Base-by-base conservation (phyloP, 2,113 vertebrate species). In the Perognathus longimembris region DNA sequence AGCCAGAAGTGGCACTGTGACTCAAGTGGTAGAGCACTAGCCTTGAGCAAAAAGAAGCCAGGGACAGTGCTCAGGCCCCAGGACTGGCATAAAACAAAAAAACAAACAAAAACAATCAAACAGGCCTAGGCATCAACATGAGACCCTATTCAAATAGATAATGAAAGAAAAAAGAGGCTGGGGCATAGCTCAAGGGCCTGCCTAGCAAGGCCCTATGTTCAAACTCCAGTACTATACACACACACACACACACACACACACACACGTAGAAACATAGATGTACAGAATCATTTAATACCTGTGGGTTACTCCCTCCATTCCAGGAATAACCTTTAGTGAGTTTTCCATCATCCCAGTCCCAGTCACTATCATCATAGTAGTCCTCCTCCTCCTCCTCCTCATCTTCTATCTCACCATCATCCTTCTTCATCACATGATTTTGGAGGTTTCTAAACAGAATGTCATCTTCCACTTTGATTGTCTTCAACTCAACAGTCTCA, bases 301-400 rank as follows among this genome's bases (percentile, higher is more conserved):
- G 99, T 28, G 97, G 92, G 92, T 98, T 98, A 80, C 93, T 96
- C 7, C 98, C 97, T 89, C 97, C 98, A 81, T 88, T 73, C 79
- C 95, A 89, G n/a, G 40, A 87, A 94, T 89, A 98, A 87, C 91
- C 70, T 66, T 98, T 98, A 0, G 59, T 98, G 73, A 99, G 93
- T 83, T 98, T 98, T 88, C 98, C 95, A 40, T 97, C 98, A 91
- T 98, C 97, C 98, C 98, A 99, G 82, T 98, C 98, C 98, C 99
- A 99, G 4, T 97, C 97, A 15, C 79, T 80, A 0, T 89, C 94
- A 1, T 98, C 98, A 0, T 71, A 91, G 0, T 97, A 90, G 0
- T 97, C 88, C 0, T 98, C 90, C 0, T 98, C 97, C 0, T 96
- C 96, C 0, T 98, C 97, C 7, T 94, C 95, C 66, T 97, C 95